Evolutionary conservation across 2,888 invertebrate species (phyloP), one percentile per base, ranked within the genome.

Genomic region (Pandemis cinnamomeana): DNA sequence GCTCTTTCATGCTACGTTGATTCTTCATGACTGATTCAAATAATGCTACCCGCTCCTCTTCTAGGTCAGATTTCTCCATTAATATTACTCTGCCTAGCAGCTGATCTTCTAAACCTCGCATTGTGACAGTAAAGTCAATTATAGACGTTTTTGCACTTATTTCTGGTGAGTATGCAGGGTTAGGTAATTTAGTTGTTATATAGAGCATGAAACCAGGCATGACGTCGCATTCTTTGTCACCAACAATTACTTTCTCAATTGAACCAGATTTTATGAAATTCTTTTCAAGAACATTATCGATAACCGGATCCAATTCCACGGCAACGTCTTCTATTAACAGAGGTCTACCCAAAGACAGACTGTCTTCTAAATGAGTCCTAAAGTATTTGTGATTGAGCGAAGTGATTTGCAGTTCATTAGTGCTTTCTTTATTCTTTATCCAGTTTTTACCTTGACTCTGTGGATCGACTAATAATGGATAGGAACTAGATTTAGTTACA

Each of bases 221-320:
- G 0, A 99, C 98, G 84, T 99, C 99, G 84, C 98, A 98, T 91
- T 99, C 99, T 85, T 99, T 99, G 87, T 99, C 99, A 0, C 98
- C 98, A 0, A 98, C 97, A 58, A 98, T 96, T 0, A 98, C 98
- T 91, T 99, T 99, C 85, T 98, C 98, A 78, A 99, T 99, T 10
- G 98, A 97, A 67, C 99, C 99, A 7, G 98, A 98, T 91, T 99
- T 99, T 71, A 99, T 99, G 86, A 99, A 99, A 90, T 99, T 99
- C 89, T 99, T 99, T 87, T 99, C 99, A 36, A 99, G 94, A 0
- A 99, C 98, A 89, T 99, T 99, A 86, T 99, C 99, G 72, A 99
- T 96, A 0, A 99, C 98, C 1, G 99, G 99, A 92, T 99, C 99
- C 67, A 99, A 91, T 82, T 99, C 99, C 75, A 98, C 97, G 27